Evolutionary conservation across 2,797 vertebrate species (phyloP).

Genomic region (Hypotaenidia okinawae): DNA sequence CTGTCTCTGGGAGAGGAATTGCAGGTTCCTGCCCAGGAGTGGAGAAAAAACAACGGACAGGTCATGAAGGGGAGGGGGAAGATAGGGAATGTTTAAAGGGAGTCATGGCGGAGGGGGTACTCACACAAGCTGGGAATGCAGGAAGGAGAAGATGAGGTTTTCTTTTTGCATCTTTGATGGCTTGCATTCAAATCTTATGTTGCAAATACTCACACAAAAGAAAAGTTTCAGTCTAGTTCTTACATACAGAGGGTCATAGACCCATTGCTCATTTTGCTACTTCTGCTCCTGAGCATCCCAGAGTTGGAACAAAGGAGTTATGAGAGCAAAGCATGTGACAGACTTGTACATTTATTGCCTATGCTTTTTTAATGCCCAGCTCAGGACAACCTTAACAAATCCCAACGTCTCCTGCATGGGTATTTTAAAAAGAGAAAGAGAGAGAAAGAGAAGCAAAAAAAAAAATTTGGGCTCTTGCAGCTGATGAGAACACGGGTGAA

Average conservation of each 20-base stretch:
- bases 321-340: neutral
- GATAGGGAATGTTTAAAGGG: neutral
- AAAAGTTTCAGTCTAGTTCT: neutral
- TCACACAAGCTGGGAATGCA: neutral
- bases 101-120: neutral
- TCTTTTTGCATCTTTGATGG: neutral
- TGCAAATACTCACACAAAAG: neutral
- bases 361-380: neutral
- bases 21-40: neutral
- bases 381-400: neutral
- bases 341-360: neutral
- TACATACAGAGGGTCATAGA: neutral
- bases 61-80: neutral
- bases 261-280: neutral
- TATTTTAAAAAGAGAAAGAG: neutral
- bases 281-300: neutral
- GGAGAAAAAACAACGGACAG: neutral
- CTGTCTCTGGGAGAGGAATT: neutral
- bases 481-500: neutral
- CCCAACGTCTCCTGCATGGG: accelerated
- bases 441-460: accelerated
- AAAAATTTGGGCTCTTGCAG: neutral
- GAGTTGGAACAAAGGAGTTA: neutral
- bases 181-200: neutral
- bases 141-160: neutral